phyloP scores from a whole-genome alignment of 2,888 invertebrate species.

The Erynnis tages region DNA sequence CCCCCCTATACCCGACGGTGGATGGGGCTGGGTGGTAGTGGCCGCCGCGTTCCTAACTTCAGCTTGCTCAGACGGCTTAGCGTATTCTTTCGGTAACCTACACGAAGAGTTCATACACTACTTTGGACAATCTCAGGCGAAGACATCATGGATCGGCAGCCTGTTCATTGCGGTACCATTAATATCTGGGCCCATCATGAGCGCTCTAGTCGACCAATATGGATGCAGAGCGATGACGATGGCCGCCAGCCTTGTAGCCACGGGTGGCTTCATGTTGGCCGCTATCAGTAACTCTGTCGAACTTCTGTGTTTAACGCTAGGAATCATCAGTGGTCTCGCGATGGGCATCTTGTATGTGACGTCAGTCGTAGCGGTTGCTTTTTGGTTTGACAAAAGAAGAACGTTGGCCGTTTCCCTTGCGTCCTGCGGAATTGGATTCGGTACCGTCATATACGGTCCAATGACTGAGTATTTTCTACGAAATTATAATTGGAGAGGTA shows the following conservation, averaged over 20 bases:
- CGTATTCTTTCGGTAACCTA: slow-evolving; percentile 94
- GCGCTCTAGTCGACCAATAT: slow-evolving; percentile 91
- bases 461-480: slow-evolving; percentile 88
- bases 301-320: slow-evolving; percentile 90
- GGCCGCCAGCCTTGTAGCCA: slow-evolving; percentile 85
- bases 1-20: slow-evolving; percentile 88
- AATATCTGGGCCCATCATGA: slow-evolving; percentile 90
- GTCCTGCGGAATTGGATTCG: slow-evolving; percentile 93
- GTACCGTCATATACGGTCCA: slow-evolving; percentile 93
- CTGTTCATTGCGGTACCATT: slow-evolving; percentile 94
- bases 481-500: slow-evolving; percentile 90
- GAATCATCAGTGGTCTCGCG: slow-evolving; percentile 90
- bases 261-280: slow-evolving; percentile 88
- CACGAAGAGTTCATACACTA: slow-evolving; percentile 90
- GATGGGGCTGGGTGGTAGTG: slow-evolving; percentile 96
- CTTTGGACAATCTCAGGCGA: slow-evolving; percentile 89
- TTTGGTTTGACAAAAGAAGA: slow-evolving; percentile 94
- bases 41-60: slow-evolving; percentile 90
- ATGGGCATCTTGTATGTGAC: slow-evolving; percentile 93
- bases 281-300: slow-evolving; percentile 86
- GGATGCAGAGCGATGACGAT: slow-evolving; percentile 89
- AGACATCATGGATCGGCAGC: slow-evolving; percentile 94
- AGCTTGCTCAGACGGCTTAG: slow-evolving; percentile 94
- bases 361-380: slow-evolving; percentile 94
- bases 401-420: slow-evolving; percentile 93